Base-by-base conservation (phyloP, 2,888 invertebrate species). In the Autographa gamma region DNA sequence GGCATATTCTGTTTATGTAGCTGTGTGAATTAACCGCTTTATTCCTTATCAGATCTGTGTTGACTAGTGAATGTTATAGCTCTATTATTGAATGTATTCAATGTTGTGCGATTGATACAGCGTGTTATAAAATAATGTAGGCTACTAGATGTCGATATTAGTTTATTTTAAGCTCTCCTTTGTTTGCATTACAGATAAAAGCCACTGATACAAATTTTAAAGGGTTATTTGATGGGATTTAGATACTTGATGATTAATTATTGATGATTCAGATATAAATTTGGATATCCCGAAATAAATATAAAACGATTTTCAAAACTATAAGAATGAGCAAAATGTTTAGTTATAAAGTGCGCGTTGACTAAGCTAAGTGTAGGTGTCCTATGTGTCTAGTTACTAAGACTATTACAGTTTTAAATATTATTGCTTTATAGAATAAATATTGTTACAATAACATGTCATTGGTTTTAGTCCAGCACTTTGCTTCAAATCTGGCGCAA, bases 401-500 rank as follows among this genome's bases (percentile, higher is more conserved):
- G 25, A 25, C 25, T 2, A 25, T 25, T 3, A 34, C 34, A 3
- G 3, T 2, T n/a, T n/a, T 59, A 69, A 73, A 62, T 59, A 34
- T 62, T 48, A 59, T 32, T 56, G 59, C 56, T 58, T 54, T 60
- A 60, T 69, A 71, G 79, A 79, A 82, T 74, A 82, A 82, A 79
- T 78, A 70, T 62, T 75, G 61, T 58, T 64, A 73, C 71, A 83
- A 82, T 74, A 48, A 25, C 80, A 73, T 82, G 87, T 91, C 90
- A 86, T 86, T 78, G 82, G 85, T 85, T 88, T 88, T 89, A 89
- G 90, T 90, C 84, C 88, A 78, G 81, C 85, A 88, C 89, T 89
- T 88, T 87, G 89, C 88, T 88, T 91, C 86, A 87, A 86, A 92
- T 91, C 93, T 93, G 90, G 91, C 93, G 90, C 92, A 93, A 92